Conservation (phyloP, 2,888 invertebrate genomes). For the Thera obeliscata region DNA sequence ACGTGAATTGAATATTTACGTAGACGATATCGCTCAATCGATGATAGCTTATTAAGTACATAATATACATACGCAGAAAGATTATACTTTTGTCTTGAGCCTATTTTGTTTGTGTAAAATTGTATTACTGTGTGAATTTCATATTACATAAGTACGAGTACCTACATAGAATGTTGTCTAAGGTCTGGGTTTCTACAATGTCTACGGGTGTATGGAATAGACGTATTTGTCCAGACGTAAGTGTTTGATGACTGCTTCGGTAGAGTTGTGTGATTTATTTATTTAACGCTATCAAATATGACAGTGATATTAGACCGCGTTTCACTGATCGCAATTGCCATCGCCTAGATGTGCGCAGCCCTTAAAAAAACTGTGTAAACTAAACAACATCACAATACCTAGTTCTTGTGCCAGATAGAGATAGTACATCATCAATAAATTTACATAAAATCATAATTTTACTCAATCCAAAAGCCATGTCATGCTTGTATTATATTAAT, state of each 20-base stretch:
- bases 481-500: neutral
- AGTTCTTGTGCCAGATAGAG: neutral
- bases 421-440: neutral
- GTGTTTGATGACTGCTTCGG: neutral
- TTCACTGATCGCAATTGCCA: no score
- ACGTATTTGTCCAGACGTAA: neutral
- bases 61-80: no score
- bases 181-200: conserved; percentile 23
- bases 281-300: no score
- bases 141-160: neutral
- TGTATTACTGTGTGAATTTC: no score
- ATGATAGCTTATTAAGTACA: no score
- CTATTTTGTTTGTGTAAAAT: no score
- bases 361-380: neutral
- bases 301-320: no score
- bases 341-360: no score
- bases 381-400: neutral
- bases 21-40: no score
- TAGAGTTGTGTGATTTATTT: neutral
- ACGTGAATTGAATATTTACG: no score
- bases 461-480: neutral
- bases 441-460: neutral
- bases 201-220: conserved; percentile 1
- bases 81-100: no score
- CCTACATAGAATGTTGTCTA: conserved; percentile 22